Base-by-base conservation (phyloP, 2,113 vertebrate genomes). In the Cyprinodon brontotheroides region DNA sequence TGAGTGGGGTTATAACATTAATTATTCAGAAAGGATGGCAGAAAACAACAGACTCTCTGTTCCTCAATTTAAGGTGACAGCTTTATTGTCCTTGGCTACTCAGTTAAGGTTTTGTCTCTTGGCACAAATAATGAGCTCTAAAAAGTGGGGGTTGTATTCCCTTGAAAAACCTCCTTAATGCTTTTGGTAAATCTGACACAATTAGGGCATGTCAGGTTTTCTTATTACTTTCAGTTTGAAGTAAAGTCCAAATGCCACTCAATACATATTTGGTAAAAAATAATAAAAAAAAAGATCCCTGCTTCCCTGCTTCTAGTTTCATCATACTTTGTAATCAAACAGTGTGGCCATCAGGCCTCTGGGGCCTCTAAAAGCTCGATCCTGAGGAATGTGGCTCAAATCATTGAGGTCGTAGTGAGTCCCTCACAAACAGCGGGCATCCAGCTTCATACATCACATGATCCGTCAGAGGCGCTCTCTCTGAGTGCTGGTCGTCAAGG, bases 31-130 rank as follows among this genome's bases (percentile, higher is more conserved):
- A 68, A 86, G 79, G 14, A 45, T 83, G 70, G 68, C 4, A 68
- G 68, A 86, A 72, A 72, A 72, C 74, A 45, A 63, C 64, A 65
- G 3, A 65, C 59, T 63, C 65, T 81, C 57, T 68, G 75, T 82
- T 80, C 68, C 77, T 82, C 85, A 71, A 91, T 90, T 69, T 61
- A 82, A 91, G 84, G 73, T 82, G 92, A 89, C 90, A 88, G 87
- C 68, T 88, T 88, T 81, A 89, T 91, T 89, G 89, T 93, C 66
- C 85, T 84, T 81, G 74, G 67, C 82, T 77, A 84, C 81, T 86
- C 80, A 53, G 68, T 57, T 77, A 82, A 83, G 84, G 69, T 15
- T 84, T 88, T 85, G 86, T 88, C 73, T 81, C 72, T 74, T 75
- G 65, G 65, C 68, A 69, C 72, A 68, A 83, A 69, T 43, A 61